A percentile compares a stretch with the other conserved stretches of the same genome.
Evolutionary conservation across 2,797 vertebrate genomes (phyloP).

Genomic region (Megalops cyprinoides): DNA sequence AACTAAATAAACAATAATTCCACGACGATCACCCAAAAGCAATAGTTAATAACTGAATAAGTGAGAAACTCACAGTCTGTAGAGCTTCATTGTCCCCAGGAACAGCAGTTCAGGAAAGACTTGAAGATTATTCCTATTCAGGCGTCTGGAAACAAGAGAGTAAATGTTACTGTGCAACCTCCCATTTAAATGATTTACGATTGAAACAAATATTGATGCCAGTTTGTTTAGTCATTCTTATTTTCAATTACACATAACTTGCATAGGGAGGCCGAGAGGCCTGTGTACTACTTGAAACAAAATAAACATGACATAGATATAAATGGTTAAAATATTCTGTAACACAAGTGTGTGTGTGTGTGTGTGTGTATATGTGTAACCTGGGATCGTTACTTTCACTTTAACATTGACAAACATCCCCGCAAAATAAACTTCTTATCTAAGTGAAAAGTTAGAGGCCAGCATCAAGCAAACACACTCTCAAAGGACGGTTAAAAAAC

Average conservation of each 20-base stretch:
- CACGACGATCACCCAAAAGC: neutral
- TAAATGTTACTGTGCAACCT: conserved; percentile 50
- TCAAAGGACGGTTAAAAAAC: conserved; percentile 80
- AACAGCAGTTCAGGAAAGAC: conserved; percentile 96
- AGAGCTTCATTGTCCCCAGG: conserved; percentile 91
- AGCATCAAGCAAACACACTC: conserved; percentile 79
- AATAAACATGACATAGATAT: neutral
- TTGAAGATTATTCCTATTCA: conserved; percentile 97
- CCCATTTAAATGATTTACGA: neutral
- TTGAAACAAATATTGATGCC: neutral
- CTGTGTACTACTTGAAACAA: neutral
- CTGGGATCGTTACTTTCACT: conserved; percentile 50
- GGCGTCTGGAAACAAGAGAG: conserved; percentile 83
- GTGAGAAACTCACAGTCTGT: conserved; percentile 92
- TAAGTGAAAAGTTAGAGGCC: conserved; percentile 60
- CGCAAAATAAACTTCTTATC: conserved; percentile 65
- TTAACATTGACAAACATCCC: conserved; percentile 65
- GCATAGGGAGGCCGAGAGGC: too few relatives aligned
- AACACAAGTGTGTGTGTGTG: conserved; percentile 27
- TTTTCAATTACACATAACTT: conserved; percentile 5
- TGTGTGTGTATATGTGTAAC: conserved; percentile 28
- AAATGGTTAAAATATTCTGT: conserved; percentile 15
- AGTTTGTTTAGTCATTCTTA: neutral
- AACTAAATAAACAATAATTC: neutral
- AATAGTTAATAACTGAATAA: conserved; percentile 19